A percentile compares a stretch with the other conserved stretches of the same genome.
These are phyloP conservation scores for Xiphorhynchus elegans DNA, from an alignment of 2,113 vertebrate genomes.

Conservation along the genomic window DNA sequence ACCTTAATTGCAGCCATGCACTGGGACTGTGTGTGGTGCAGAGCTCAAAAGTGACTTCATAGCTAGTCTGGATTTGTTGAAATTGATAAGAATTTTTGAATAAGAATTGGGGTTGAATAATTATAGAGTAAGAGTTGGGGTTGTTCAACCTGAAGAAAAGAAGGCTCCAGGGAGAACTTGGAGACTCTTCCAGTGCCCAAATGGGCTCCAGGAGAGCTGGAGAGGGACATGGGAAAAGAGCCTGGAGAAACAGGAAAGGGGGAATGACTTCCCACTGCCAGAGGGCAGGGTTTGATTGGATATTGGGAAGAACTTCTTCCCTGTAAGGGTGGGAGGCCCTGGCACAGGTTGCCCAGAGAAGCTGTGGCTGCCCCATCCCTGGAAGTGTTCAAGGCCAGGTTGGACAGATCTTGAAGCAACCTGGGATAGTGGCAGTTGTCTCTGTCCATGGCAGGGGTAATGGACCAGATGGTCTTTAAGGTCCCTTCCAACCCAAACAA, in stretches of 20 bases:
- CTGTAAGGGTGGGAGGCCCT: background rate
- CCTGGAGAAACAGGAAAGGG: fast-evolving
- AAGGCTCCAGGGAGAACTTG: background rate
- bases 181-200: background rate
- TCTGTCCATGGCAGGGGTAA: too few relatives aligned
- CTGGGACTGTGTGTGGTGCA: background rate
- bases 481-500: background rate
- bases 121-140: fast-evolving
- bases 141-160: background rate
- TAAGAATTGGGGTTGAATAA: background rate
- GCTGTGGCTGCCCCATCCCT: background rate
- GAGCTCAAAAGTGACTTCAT: background rate
- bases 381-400: fast-evolving
- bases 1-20: conserved; percentile 4
- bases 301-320: background rate
- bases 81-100: background rate
- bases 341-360: background rate
- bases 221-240: background rate
- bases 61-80: background rate
- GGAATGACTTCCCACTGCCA: background rate
- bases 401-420: background rate
- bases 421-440: background rate
- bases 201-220: background rate
- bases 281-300: background rate
- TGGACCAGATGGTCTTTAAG: background rate